Conservation (phyloP, 2,888 invertebrate genomes). For the Sussaba pulchella region DNA sequence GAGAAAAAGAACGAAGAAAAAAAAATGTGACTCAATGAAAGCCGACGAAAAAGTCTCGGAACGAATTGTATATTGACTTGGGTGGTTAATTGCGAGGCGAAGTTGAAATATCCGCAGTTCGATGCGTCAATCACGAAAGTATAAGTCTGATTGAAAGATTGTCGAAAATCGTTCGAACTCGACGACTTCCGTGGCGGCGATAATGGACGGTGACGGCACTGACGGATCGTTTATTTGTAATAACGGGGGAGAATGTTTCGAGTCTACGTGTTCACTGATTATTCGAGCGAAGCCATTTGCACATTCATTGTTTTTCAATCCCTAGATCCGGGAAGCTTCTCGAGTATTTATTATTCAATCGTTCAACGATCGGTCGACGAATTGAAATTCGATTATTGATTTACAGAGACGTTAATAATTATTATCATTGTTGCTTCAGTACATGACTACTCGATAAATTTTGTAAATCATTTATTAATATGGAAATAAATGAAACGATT, state of each 20-base stretch:
- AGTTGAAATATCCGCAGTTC: too few relatives aligned
- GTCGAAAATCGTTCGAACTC: neutral
- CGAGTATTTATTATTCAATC: neutral
- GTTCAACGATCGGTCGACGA: neutral
- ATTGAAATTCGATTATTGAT: too few relatives aligned
- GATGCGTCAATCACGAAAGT: neutral
- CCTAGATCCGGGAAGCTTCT: neutral
- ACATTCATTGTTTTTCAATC: conserved; percentile 24
- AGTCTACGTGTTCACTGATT: conserved; percentile 5
- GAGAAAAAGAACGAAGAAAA: too few relatives aligned
- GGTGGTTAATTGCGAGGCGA: too few relatives aligned
- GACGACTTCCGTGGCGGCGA: neutral
- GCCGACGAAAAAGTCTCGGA: neutral
- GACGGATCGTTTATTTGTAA: conserved; percentile 2
- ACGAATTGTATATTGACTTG: conserved; percentile 6
- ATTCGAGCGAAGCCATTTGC: neutral
- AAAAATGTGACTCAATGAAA: conserved; percentile 5
- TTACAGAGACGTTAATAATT: too few relatives aligned
- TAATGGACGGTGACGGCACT: conserved; percentile 1
- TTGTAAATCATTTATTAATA: too few relatives aligned
- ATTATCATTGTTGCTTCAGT: too few relatives aligned
- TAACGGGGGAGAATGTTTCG: conserved; percentile 13
- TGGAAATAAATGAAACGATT: too few relatives aligned
- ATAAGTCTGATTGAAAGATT: conserved; percentile 1
- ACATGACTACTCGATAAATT: too few relatives aligned